A percentile compares a stretch with the other conserved stretches of the same genome.
Evolutionary conservation across 2,888 invertebrate species (phyloP).

Genomic region (Temnothorax ravouxi): DNA sequence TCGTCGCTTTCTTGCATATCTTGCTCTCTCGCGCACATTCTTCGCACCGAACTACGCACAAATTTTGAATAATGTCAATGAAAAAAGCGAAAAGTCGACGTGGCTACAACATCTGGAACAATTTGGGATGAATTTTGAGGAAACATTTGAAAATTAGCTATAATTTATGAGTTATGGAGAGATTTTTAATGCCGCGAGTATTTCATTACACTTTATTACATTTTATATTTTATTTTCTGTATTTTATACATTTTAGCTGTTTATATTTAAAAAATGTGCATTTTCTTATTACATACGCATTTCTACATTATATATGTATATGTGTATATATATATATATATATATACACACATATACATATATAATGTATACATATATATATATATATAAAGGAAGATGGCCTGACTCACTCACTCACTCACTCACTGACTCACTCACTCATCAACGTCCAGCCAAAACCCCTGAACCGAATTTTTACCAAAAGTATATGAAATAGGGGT

Average conservation of each 20-base stretch:
- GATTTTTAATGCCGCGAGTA: not conserved
- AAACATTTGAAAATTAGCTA: not conserved
- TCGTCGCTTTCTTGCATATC: not conserved
- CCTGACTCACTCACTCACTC: no score
- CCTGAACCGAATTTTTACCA: no score
- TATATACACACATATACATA: no score
- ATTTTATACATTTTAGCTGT: not conserved
- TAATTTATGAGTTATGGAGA: not conserved
- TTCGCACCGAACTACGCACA: no score
- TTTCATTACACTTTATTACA: not conserved
- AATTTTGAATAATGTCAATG: not conserved
- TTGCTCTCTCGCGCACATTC: no score
- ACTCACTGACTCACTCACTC: no score
- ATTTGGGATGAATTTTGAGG: not conserved
- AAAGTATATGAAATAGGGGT: no score
- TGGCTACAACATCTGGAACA: not conserved
- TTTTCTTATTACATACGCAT: not conserved
- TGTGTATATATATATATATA: no score
- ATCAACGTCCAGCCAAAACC: no score
- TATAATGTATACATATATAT: no score
- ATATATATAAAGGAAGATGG: no score
- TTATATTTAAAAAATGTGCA: not conserved
- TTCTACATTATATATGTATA: not conserved
- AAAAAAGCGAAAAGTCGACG: not conserved
- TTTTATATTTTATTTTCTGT: not conserved